Base-by-base conservation (phyloP, 2,113 vertebrate genomes). In the Paratilapia polleni region DNA sequence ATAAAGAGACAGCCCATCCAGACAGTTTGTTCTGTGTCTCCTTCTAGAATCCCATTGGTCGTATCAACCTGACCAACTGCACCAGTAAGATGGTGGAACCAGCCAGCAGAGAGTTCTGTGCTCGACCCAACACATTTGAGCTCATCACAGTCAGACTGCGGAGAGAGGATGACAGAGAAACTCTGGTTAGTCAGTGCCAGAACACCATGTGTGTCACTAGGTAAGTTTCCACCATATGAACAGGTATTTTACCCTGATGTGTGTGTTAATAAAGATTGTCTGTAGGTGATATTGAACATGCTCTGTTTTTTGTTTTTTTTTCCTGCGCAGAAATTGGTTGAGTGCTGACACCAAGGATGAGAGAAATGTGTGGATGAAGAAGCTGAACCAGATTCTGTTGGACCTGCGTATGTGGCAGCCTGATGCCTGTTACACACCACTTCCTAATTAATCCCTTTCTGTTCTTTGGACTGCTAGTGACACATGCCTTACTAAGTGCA, bases 321-420 rank as follows among this genome's bases (percentile, higher is more conserved):
- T 26, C 38, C 22, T 66, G n/a, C 79, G 22, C 92, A 98, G 98
- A 92, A 98, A 99, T 94, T 99, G 98, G 98, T 94, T 99, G 47
- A 97, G 97, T n/a, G 98, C 98, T 2, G 98, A 99, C 92, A 99
- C 98, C 4, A 99, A 98, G 84, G 98, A 98, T 1, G 98, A 99
- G 36, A 95, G 98, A 78, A 98, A 97, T 52, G 96, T 99, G 83
- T 99, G 98, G 98, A 98, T 99, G 98, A 97, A 95, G 80, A 99
- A 97, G 59, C 96, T 99, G 80, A 99, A 99, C 93, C 98, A 99
- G 93, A 97, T 98, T 58, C 92, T 99, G 14, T 47, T 97, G 88
- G 98, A 99, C 83, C 96, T 99, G 86, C 97, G 97, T 3, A 98
- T 97, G 96, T 99, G 98, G 98, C 98, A 99, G 41, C 98, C 98